Evolutionary conservation across 2,797 vertebrate genomes (phyloP), one percentile per base, ranked within the genome.

Genomic region (Helostoma temminkii): DNA sequence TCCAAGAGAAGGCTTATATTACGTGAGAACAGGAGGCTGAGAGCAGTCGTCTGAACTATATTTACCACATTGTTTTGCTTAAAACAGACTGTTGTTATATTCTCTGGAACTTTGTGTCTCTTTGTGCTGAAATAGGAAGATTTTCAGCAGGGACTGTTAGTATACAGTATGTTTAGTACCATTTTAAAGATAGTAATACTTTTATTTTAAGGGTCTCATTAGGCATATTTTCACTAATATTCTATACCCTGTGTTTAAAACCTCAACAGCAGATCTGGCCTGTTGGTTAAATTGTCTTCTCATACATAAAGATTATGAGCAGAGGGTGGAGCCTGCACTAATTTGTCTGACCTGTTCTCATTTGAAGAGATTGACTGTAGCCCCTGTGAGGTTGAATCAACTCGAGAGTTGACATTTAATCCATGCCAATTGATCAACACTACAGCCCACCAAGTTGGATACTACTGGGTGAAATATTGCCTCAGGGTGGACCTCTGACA

Each of bases 331-430:
- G 42, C 37, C 12, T 56, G 59, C 21, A 54, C 58, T 76, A 73
- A 79, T 82, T 80, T 85, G 48, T 78, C 78, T 78, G 36, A 83
- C 67, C 76, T 67, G 68, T 61, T 78, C 82, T 69, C 49, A 53
- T 73, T 72, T 63, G 52, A 74, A 66, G 57, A 76, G 70, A 86
- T 86, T 78, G 77, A 81, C 58, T 66, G 68, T 37, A 43, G 74
- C 66, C 74, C 60, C 67, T 48, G 58, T 62, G 79, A 87, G 66
- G 67, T 63, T 58, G 81, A 69, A 79, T 88, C 76, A 84, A 73
- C 66, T 86, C 74, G 58, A 67, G 81, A 70, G 78, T 72, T 91
- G 91, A 93, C 93, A 91, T 91, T 91, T 91, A 89, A 89, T 92
- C 89, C 86, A 90, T 88, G 85, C 76, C 79, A 92, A 89, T 92